Conservation (phyloP, 2,797 vertebrate species). For the Myoxocephalus aenaeus region DNA sequence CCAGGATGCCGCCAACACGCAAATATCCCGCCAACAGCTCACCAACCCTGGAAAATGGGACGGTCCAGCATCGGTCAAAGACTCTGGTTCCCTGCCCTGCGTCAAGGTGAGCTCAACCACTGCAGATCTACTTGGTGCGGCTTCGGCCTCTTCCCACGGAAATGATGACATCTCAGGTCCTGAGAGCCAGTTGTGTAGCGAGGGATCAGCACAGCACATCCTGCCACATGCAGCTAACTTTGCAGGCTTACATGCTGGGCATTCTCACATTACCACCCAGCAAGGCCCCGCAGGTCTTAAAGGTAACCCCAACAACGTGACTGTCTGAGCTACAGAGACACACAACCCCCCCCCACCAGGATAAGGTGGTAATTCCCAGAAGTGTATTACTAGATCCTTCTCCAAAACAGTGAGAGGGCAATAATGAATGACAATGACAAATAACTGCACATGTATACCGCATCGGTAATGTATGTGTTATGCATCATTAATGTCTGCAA, state of each 20-base stretch:
- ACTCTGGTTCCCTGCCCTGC: slow-evolving; percentile 20
- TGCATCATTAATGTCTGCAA: slow-evolving; percentile 32
- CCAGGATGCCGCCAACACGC: slow-evolving; percentile 6
- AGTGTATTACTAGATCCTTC: slow-evolving; percentile 1
- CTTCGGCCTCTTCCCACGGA: not conserved
- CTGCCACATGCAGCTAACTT: slow-evolving; percentile 31
- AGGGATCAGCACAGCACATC: slow-evolving; percentile 21
- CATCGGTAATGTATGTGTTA: slow-evolving; percentile 16
- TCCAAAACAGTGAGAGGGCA: slow-evolving; percentile 16
- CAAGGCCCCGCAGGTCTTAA: slow-evolving; percentile 12
- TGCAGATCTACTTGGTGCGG: slow-evolving; percentile 17
- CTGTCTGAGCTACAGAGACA: slow-evolving; percentile 7
- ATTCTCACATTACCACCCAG: slow-evolving; percentile 1
- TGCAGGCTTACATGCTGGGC: slow-evolving; percentile 8
- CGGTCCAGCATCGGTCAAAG: not conserved
- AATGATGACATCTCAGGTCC: slow-evolving; percentile 29
- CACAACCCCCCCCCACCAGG: not conserved
- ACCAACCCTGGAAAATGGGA: slow-evolving; percentile 20
- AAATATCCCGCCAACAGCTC: slow-evolving; percentile 17
- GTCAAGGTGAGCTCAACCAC: slow-evolving; percentile 10
- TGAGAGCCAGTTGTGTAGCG: slow-evolving; percentile 10
- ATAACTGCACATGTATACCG: slow-evolving; percentile 1
- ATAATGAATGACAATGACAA: slow-evolving; percentile 23
- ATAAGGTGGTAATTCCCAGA: not conserved
- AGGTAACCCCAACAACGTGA: not conserved